Percentiles rank a stretch among this genome's conserved stretches.
phyloP scores from a whole-genome alignment of 2,797 vertebrate species.

The Heteromormyrus szaboi region DNA sequence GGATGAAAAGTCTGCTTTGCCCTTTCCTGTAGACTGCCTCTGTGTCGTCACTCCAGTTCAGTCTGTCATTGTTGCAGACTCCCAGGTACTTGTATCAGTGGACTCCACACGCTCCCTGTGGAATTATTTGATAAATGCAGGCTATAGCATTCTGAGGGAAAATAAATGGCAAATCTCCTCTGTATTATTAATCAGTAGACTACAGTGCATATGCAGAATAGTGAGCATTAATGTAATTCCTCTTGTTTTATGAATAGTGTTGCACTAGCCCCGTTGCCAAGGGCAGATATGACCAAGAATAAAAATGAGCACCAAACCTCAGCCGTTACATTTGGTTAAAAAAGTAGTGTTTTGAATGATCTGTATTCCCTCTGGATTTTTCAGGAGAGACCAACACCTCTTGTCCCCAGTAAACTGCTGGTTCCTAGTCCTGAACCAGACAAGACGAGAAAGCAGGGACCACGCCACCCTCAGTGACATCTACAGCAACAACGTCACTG shows the following conservation, averaged over 20 bases:
- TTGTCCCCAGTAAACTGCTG: conserved; percentile 96
- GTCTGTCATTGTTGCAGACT: neutral
- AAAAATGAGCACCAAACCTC: neutral
- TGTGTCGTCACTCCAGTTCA: neutral
- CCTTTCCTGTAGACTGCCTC: neutral
- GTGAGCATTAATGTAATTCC: neutral
- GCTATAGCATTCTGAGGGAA: neutral
- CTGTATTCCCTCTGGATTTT: conserved; percentile 26
- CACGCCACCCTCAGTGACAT: conserved; percentile 93
- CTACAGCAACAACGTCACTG: conserved; percentile 96
- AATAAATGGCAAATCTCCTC: neutral
- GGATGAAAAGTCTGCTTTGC: neutral
- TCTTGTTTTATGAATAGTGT: neutral
- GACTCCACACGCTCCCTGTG: neutral
- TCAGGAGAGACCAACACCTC: conserved; percentile 93
- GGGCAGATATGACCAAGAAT: neutral
- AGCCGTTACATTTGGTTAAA: neutral
- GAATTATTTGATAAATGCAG: neutral
- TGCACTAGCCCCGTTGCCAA: neutral
- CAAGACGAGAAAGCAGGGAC: conserved; percentile 93
- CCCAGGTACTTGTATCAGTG: neutral
- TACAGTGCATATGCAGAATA: neutral
- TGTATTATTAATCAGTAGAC: neutral
- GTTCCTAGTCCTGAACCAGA: conserved; percentile 96
- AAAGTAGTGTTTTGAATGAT: neutral